Base-by-base conservation (phyloP, 2,797 vertebrate genomes). In the Squalus acanthias region DNA sequence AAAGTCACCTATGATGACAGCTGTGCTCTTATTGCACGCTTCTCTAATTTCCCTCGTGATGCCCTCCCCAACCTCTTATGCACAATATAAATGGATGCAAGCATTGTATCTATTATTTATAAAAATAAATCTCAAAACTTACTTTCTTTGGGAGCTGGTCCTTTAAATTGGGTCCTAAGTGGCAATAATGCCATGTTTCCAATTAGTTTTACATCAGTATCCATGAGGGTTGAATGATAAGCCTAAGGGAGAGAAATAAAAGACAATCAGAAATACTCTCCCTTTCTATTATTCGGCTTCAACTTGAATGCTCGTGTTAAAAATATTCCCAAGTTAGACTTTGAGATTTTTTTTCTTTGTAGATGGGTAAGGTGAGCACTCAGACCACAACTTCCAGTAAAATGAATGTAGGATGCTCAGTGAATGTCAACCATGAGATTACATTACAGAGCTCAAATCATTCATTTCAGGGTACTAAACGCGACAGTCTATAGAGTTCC, bases 121-220 rank as follows among this genome's bases (percentile, higher is more conserved):
- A 50, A 76, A 76, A 85, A 93, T 69, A 6, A 46, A 93, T 46
- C n/a, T 69, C 46, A 60, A 76, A 74, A 98, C 98, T 97, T 98
- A 99, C 98, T 99, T 98, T 99, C 99, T 97, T 98, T 98, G 88
- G 98, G 98, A 2, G 99, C 99, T 2, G 99, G 99, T 92, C 99
- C 99, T 97, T 99, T 99, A 97, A 99, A 99, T 97, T 99, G 99
- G 96, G 99, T 99, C 97, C 98, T 99, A 96, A 99, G 98, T 57
- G 99, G 99, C 69, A 99, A 97, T 97, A 99, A 96, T 0, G 99
- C 99, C 98, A 99, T 99, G 96, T 99, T 99, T 93, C 99, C 99
- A 97, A 99, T 97, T 96, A 99, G 96, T 96, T 99, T 99, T 97
- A 98, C 98, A 74, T 99, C 99, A 0, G 98, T 96, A 96, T 98